These are phyloP conservation scores for Drosophila arizonae DNA, from an alignment of 1,140 invertebrate genomes.

Conservation along the genomic window DNA sequence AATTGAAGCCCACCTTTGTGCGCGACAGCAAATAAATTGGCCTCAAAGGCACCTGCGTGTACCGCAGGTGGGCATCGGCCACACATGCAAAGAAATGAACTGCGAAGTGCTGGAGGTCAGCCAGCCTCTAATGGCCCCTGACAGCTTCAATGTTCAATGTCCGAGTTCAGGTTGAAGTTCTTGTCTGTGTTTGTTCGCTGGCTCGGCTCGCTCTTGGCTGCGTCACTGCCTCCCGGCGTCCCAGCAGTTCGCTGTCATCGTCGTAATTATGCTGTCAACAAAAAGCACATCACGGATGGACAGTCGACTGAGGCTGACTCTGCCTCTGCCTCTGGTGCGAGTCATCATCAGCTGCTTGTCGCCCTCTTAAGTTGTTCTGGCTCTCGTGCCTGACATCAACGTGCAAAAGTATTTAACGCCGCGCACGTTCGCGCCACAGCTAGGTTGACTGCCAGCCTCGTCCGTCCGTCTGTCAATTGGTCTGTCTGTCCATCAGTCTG, in stretches of 20 bases:
- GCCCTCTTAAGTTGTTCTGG: slow-evolving; percentile 19
- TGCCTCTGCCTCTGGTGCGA: slow-evolving; percentile 22
- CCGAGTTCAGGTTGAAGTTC: slow-evolving; percentile 26
- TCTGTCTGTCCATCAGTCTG: slow-evolving; percentile 10
- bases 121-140: slow-evolving; percentile 1
- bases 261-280: slow-evolving; percentile 80
- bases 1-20: slow-evolving; percentile 49
- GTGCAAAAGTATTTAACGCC: slow-evolving; percentile 68
- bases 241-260: slow-evolving; percentile 47
- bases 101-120: slow-evolving; percentile 38
- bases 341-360: slow-evolving; percentile 69
- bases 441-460: slow-evolving; percentile 15
- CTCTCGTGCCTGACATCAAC: slow-evolving; percentile 31
- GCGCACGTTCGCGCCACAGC: slow-evolving; percentile 48
- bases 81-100: slow-evolving; percentile 13
- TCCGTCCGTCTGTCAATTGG: slow-evolving; percentile 2
- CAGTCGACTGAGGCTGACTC: slow-evolving; percentile 24
- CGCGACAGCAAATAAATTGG: slow-evolving; percentile 38
- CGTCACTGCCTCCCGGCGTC: background rate
- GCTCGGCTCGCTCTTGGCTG: background rate
- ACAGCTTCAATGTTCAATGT: slow-evolving; percentile 9
- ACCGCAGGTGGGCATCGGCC: background rate
- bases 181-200: slow-evolving; percentile 43
- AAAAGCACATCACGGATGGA: slow-evolving; percentile 51
- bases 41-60: slow-evolving; percentile 50